Percentiles rank a stretch among this genome's conserved stretches.
Evolutionary conservation across 2,113 vertebrate species (phyloP).

Genomic region (Elgaria multicarinata): DNA sequence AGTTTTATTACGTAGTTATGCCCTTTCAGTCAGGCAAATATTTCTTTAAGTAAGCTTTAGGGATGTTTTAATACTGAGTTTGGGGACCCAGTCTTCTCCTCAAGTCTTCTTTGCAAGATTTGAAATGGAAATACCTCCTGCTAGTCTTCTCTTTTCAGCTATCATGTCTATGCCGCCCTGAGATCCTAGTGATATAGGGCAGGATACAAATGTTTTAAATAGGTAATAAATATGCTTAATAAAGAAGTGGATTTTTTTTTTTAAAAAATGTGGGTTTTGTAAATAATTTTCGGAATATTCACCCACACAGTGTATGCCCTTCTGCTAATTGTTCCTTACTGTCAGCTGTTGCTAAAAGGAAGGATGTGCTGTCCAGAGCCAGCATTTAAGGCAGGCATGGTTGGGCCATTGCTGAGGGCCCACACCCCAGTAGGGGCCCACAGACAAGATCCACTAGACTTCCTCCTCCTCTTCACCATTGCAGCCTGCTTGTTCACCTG

Average conservation of each 20-base stretch:
- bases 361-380: not conserved
- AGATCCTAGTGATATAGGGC: too few relatives aligned
- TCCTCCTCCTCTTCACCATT: too few relatives aligned
- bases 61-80: not conserved
- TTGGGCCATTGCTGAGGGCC: too few relatives aligned
- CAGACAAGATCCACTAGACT: too few relatives aligned
- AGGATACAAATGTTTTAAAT: too few relatives aligned
- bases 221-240: too few relatives aligned
- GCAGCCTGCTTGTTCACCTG: too few relatives aligned
- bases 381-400: too few relatives aligned
- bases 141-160: not conserved
- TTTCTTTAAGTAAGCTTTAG: not conserved
- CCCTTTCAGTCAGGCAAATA: not conserved
- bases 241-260: not conserved
- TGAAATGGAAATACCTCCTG: not conserved
- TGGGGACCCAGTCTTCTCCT: not conserved
- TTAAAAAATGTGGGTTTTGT: too few relatives aligned
- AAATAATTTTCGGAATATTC: not conserved
- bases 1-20: constrained; percentile 12
- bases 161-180: too few relatives aligned
- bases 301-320: not conserved
- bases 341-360: not conserved
- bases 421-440: not conserved
- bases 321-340: not conserved
- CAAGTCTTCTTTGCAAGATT: not conserved